A percentile compares a stretch with the other conserved stretches of the same genome.
phyloP scores from a whole-genome alignment of 2,888 invertebrate genomes.

The Perithous albicinctus region DNA sequence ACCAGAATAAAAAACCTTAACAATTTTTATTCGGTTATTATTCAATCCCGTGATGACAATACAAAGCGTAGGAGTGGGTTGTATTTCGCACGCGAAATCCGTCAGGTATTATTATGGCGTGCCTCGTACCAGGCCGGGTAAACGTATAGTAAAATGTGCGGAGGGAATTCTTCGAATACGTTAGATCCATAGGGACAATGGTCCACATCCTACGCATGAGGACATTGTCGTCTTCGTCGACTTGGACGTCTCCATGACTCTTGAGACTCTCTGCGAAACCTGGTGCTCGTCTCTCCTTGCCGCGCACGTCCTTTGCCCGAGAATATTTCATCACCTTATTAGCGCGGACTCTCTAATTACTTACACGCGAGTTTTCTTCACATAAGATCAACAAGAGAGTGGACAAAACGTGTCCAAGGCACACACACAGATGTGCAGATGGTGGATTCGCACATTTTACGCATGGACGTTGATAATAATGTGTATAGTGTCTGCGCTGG shows the following conservation, averaged over 20 bases:
- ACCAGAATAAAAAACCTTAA: not conserved
- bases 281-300: not conserved
- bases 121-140: conserved; percentile 15
- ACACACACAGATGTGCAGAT: conserved; percentile 1
- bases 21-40: conserved; percentile 41
- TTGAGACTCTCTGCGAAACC: conserved; percentile 6
- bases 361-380: conserved; percentile 73
- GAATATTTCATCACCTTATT: conserved; percentile 81
- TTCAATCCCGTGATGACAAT: conserved; percentile 57
- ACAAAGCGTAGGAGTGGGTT: conserved; percentile 53
- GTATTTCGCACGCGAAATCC: conserved; percentile 46
- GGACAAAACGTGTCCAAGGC: conserved; percentile 38
- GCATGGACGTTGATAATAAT: conserved; percentile 46
- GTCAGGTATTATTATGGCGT: conserved; percentile 40
- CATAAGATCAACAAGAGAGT: conserved; percentile 45
- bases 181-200: conserved; percentile 56
- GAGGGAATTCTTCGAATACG: conserved; percentile 63
- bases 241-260: conserved; percentile 35
- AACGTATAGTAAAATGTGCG: conserved; percentile 9
- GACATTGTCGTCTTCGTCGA: conserved; percentile 33
- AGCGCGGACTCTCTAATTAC: conserved; percentile 80
- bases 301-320: conserved; percentile 56
- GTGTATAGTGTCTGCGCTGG: conserved; percentile 58
- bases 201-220: conserved; percentile 58
- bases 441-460: conserved; percentile 67